These are phyloP conservation scores for Fragum fragum DNA, from an alignment of 2,888 invertebrate genomes.

Conservation along the genomic window DNA sequence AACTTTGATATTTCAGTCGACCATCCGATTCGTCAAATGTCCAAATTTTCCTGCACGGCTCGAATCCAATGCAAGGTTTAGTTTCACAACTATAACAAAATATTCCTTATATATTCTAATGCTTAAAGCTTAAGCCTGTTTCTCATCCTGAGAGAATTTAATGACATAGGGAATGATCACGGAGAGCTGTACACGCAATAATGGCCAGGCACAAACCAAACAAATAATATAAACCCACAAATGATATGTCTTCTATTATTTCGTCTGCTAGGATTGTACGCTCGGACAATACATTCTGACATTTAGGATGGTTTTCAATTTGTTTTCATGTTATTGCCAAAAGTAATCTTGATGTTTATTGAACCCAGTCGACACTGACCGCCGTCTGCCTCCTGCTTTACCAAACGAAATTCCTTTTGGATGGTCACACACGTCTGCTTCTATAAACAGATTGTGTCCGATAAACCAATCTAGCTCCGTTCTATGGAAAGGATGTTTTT, in stretches of 20 bases:
- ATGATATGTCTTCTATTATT: constrained; percentile 21
- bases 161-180: too few species aligned
- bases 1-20: too few species aligned
- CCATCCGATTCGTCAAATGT: too few species aligned
- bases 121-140: too few species aligned
- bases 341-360: constrained; percentile 22
- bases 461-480: neutral
- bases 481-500: too few species aligned
- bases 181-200: too few species aligned
- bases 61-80: too few species aligned
- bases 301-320: constrained; percentile 29
- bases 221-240: neutral
- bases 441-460: neutral
- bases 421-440: constrained; percentile 14
- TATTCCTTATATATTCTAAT: too few species aligned
- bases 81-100: too few species aligned
- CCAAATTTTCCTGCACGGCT: too few species aligned
- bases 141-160: too few species aligned
- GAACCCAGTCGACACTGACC: constrained; percentile 21
- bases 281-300: constrained; percentile 19
- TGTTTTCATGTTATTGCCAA: constrained; percentile 32
- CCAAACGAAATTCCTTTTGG: constrained; percentile 2
- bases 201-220: too few species aligned
- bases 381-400: constrained; percentile 16
- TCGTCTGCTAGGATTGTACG: neutral